Base-by-base conservation (phyloP, 2,797 vertebrate species). In the Crocodylus rhombifer region DNA sequence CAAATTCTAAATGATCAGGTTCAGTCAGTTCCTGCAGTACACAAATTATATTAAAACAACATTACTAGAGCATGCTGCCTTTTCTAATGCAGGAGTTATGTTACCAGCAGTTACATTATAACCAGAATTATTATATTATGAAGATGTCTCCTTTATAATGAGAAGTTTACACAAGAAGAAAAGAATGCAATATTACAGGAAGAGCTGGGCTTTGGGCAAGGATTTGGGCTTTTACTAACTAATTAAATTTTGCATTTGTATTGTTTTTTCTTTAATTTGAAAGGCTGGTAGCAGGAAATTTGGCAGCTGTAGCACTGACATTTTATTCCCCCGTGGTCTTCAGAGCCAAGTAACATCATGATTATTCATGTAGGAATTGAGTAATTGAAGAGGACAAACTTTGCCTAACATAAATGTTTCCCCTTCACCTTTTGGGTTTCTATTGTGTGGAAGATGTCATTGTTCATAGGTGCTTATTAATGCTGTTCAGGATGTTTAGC, bases 21-120 rank as follows among this genome's bases (percentile, higher is more conserved):
- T 96, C 95, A 91, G 95, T 91, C 96, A 91, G 96, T 97, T 98
- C 97, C 97, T 97, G 96, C 97, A 95, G 96, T 97, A 94, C 97
- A 94, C 97, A 98, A 98, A 98, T 98, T 95, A 79, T 97, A 98
- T 98, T 98, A 98, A 98, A 98, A 91, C 94, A 94, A 92, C 98
- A 98, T 98, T 98, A 98, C 96, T 96, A 79, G 94, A 86, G 88
- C 97, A 91, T 87, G 96, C 97, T 97, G 97, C 96, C 95, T 97
- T 97, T 97, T 92, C 95, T 96, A 95, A 97, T 97, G 94, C 57
- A 84, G 95, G 97, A 96, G 95, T 97, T 97, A 97, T 91, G 94
- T 98, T 98, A 97, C 96, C 97, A 96, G n/a, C 94, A 96, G 96
- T 97, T 97, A 82, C 97, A 97, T 96, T 98, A 95, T 64, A 97